These are phyloP conservation scores for Tetheella fluctuosa DNA, from an alignment of 2,888 invertebrate species.

Conservation along the genomic window DNA sequence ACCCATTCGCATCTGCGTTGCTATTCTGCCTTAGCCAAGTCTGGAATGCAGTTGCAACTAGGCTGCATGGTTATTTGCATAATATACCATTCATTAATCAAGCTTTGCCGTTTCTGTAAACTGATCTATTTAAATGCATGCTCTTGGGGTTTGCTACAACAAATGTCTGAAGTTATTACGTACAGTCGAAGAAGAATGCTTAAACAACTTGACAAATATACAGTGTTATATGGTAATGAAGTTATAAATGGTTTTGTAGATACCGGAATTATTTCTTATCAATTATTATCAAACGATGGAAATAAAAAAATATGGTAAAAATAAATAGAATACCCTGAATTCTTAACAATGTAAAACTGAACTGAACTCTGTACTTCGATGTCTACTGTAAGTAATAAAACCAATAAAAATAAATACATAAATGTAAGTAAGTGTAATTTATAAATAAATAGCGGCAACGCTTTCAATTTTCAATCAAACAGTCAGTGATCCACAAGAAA, in stretches of 20 bases:
- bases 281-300: too few species aligned
- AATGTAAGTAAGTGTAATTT: slow-evolving; percentile 10
- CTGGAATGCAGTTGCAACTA: slow-evolving; percentile 44
- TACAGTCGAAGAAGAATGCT: neutral
- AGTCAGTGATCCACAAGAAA: slow-evolving; percentile 15
- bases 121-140: slow-evolving; percentile 12
- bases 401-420: neutral
- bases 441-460: slow-evolving; percentile 8
- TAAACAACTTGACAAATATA: neutral
- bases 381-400: neutral
- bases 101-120: slow-evolving; percentile 26
- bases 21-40: slow-evolving; percentile 33
- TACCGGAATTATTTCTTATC: too few species aligned
- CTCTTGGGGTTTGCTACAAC: slow-evolving; percentile 6
- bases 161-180: slow-evolving; percentile 3
- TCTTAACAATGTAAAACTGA: too few species aligned
- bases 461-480: slow-evolving; percentile 25
- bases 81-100: slow-evolving; percentile 50
- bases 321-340: too few species aligned
- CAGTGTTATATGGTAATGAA: neutral
- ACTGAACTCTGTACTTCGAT: too few species aligned
- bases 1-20: slow-evolving; percentile 13
- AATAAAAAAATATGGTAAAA: too few species aligned
- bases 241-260: too few species aligned
- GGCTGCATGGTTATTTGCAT: slow-evolving; percentile 37